Evolutionary conservation across 30 jellyfish, hydroid and myxozoan species (phyloP).

Genomic region (Cassiopea andromeda): DNA sequence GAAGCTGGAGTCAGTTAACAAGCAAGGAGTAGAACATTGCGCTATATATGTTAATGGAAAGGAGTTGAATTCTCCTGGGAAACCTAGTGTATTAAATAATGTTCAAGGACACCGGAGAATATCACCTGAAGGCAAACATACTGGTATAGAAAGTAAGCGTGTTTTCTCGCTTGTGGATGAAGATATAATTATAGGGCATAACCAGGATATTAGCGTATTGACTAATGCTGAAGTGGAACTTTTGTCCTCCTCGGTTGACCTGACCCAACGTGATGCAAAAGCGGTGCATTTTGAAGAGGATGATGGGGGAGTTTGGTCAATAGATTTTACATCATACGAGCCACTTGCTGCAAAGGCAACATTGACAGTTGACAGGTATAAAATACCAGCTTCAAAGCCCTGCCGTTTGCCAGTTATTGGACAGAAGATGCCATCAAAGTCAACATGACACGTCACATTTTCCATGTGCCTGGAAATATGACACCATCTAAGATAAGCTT

Average conservation of each 20-base stretch:
- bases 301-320: background rate
- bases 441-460: background rate
- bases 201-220: background rate
- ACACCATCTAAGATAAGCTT: no score
- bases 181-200: background rate
- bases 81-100: background rate
- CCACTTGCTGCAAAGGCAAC: constrained; percentile 7
- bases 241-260: background rate
- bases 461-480: no score
- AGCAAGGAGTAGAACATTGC: background rate
- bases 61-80: background rate
- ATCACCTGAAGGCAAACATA: background rate
- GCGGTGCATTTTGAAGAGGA: constrained; percentile 10
- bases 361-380: constrained; percentile 30
- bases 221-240: background rate
- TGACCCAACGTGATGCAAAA: background rate
- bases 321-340: background rate
- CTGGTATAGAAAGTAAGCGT: background rate
- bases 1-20: background rate
- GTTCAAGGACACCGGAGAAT: background rate
- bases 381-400: constrained; percentile 27
- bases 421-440: constrained; percentile 22
- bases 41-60: background rate
- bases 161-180: background rate
- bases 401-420: constrained; percentile 59